These are phyloP conservation scores for Enteromius anoplus DNA, from an alignment of 2,797 vertebrate species.

Conservation along the genomic window DNA sequence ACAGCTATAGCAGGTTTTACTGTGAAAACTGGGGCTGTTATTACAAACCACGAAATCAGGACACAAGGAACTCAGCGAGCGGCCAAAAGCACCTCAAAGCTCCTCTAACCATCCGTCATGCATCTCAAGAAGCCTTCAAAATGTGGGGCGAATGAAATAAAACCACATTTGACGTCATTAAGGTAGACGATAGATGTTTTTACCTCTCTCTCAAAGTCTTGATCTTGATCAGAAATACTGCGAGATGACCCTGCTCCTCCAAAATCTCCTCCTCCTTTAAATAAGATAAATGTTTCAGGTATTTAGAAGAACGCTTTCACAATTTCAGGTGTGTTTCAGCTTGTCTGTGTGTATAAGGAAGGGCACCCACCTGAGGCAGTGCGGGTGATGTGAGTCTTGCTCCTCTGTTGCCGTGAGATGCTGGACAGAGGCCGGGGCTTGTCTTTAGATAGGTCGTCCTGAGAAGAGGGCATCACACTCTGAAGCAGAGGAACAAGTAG, in stretches of 20 bases:
- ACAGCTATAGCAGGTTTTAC: background rate
- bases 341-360: background rate
- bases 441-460: constrained; percentile 84
- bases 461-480: constrained; percentile 83
- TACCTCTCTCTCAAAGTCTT: constrained; percentile 93
- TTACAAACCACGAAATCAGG: constrained; percentile 44
- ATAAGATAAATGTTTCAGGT: background rate
- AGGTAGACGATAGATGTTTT: constrained; percentile 25
- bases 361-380: constrained; percentile 85
- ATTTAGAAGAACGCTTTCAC: background rate
- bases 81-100: constrained; percentile 32
- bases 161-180: constrained; percentile 9
- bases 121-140: background rate
- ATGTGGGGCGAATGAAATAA: background rate
- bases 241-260: constrained; percentile 84
- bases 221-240: constrained; percentile 86
- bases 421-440: constrained; percentile 82
- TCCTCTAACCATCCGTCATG: constrained; percentile 33
- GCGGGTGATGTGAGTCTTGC: constrained; percentile 89
- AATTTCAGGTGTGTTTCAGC: background rate
- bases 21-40: constrained; percentile 43
- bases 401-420: constrained; percentile 85
- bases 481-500: constrained; percentile 57
- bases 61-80: constrained; percentile 15
- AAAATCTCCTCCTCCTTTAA: constrained; percentile 80